Evolutionary conservation across 2,888 invertebrate species (phyloP), one percentile per base, ranked within the genome.

Genomic region (Troides helena): DNA sequence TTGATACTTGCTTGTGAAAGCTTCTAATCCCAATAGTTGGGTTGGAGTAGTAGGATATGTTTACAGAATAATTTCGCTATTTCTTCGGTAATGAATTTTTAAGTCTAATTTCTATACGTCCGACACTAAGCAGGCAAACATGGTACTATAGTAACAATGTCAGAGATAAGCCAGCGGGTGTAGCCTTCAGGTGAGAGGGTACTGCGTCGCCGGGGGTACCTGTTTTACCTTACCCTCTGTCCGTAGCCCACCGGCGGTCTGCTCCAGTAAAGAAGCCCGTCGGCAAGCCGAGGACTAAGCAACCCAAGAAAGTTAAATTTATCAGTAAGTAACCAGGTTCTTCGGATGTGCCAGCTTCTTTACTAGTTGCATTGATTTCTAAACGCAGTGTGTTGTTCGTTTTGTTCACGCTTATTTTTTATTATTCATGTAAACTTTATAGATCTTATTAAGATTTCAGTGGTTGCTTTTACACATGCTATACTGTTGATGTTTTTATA

Each of bases 281-380:
- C 92, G 95, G 95, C 78, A 94, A 94, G 83, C 97, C 97, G 87
- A 95, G 96, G 85, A 96, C 96, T 80, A 96, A 96, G 93, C 97
- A 97, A 89, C 97, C 97, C 75, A 97, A 97, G 94, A 96, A 97
- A 94, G 97, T 97, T 74, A 97, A 97, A 94, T 97, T 97, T 86
- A 97, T 97, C 93, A 96, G 97, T 97, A 94, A 97, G 97, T 97
- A 93, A 65, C 68, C 68, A 46, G 61, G 10, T 8, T 39, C 30
- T 12, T 61, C 8, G 25, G 2, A 21, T 18, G 36, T 17, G 18
- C 53, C n/a, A 43, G 17, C 2, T 59, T 8, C 2, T 64, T 66
- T 56, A 50, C n/a, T 67, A 53, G 30, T 58, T 65, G 30, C 57
- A 7, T 53, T n/a, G 4, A 23, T 46, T 46, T 62, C 17, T 63